Percentiles rank a stretch among this genome's conserved stretches.
phyloP scores from a whole-genome alignment of 2,113 vertebrate species.

The Prionailurus bengalensis region DNA sequence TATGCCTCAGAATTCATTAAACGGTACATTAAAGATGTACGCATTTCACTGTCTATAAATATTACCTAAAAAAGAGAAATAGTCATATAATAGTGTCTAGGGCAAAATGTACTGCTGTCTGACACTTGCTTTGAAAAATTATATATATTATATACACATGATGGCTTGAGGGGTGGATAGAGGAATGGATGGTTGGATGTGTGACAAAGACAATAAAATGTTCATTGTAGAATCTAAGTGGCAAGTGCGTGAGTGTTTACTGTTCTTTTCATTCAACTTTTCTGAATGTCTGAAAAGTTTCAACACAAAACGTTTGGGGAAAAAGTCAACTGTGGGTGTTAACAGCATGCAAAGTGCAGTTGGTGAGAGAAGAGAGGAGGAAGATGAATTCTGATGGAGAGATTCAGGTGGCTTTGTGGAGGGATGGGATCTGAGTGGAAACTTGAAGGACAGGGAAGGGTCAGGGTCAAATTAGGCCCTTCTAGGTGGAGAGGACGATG shows the following conservation, averaged over 20 bases:
- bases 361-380: not conserved
- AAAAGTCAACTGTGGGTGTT: not conserved
- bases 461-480: not conserved
- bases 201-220: not conserved
- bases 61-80: not conserved
- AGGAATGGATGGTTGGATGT: not conserved
- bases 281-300: not conserved
- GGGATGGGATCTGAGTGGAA: not conserved
- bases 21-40: not conserved
- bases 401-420: not conserved
- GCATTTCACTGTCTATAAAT: not conserved
- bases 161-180: not conserved
- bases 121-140: not conserved
- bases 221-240: not conserved
- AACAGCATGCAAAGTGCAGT: not conserved
- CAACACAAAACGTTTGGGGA: not conserved
- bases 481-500: fast-evolving
- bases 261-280: not conserved
- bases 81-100: not conserved
- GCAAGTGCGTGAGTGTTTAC: not conserved
- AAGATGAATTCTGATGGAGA: not conserved
- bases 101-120: not conserved
- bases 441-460: not conserved
- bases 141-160: not conserved
- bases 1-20: not conserved